Percentiles rank a stretch among this genome's conserved stretches.
Conservation (phyloP, 2,797 vertebrate species). For the Rhinella marina region DNA sequence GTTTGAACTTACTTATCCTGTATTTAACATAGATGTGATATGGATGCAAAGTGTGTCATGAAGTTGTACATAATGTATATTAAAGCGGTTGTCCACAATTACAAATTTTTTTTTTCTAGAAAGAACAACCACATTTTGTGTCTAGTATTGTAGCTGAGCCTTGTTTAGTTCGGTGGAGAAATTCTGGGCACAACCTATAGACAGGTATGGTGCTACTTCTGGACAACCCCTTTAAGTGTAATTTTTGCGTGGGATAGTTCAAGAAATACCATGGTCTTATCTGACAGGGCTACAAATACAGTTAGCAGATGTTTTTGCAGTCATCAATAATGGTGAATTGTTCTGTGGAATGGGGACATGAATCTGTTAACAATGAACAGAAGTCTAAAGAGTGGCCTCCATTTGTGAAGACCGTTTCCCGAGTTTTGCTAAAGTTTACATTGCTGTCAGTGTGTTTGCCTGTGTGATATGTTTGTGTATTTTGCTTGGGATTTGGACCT, state of each 20-base stretch:
- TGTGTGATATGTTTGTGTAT: constrained; percentile 58
- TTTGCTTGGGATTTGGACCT: constrained; percentile 57
- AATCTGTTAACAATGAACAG: constrained; percentile 48
- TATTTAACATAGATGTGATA: not conserved
- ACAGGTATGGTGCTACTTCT: too few species aligned
- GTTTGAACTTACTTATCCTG: not conserved
- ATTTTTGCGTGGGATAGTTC: not conserved
- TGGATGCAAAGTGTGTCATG: not conserved
- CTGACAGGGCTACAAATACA: not conserved
- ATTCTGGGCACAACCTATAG: too few species aligned
- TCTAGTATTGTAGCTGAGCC: too few species aligned
- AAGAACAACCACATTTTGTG: too few species aligned
- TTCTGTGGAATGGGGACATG: not conserved
- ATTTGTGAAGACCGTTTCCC: constrained; percentile 42
- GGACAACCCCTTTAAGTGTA: too few species aligned
- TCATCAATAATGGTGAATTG: not conserved
- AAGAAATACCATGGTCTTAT: not conserved
- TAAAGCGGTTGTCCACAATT: not conserved
- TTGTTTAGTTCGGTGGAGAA: too few species aligned
- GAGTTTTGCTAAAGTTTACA: constrained; percentile 52
- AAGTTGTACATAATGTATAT: not conserved
- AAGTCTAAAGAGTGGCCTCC: constrained; percentile 44
- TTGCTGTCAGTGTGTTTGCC: constrained; percentile 59
- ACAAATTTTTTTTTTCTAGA: too few species aligned
- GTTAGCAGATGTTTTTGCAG: constrained; percentile 16